Evolutionary conservation across 2,888 invertebrate genomes (phyloP), one percentile per base, ranked within the genome.

Genomic region (Nephrotoma guestfalica): DNA sequence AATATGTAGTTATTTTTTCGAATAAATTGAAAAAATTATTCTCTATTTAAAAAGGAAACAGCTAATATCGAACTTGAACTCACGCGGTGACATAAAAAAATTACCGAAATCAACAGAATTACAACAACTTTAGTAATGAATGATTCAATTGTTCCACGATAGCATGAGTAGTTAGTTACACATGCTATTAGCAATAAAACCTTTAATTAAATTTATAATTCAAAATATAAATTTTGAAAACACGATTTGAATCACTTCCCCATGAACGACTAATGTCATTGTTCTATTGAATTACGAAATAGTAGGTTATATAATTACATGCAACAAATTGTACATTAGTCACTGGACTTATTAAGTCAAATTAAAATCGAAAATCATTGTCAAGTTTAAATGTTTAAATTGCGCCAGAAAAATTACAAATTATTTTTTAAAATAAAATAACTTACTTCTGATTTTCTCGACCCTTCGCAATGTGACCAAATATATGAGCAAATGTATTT

Each of bases 401-500:
- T 71, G 30, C 3, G 0, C 30, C 3, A 18, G 51, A 7, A 87
- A 86, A 84, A 4, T 57, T 71, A 85, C 57, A 86, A 9, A 30
- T 30, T 30, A 30, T 30, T 30, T n/a, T n/a, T n/a, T 86, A 41
- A 7, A 0, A n/a, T 83, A 30, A 7, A 83, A 42, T 18, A 85
- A 92, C 93, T 92, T 90, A 96, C 97, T 98, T 97, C 89, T 96
- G 96, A 90, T 97, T 96, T 87, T 97, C 97, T 87, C 95, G 96
- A 0, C 98, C 97, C 90, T 97, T 97, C 0, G 99, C 97, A 89
- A 99, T 99, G 89, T 98, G 97, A 42, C 98, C 98, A 92, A 99
- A 99, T 88, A 99, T 97, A 89, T 99, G 99, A 0, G 99, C 99
- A 92, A 99, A 99, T 0, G 98, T 98, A 92, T 99, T 99, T 0